These are phyloP conservation scores for Syngnathus scovelli DNA, from an alignment of 2,113 vertebrate genomes.

Conservation along the genomic window DNA sequence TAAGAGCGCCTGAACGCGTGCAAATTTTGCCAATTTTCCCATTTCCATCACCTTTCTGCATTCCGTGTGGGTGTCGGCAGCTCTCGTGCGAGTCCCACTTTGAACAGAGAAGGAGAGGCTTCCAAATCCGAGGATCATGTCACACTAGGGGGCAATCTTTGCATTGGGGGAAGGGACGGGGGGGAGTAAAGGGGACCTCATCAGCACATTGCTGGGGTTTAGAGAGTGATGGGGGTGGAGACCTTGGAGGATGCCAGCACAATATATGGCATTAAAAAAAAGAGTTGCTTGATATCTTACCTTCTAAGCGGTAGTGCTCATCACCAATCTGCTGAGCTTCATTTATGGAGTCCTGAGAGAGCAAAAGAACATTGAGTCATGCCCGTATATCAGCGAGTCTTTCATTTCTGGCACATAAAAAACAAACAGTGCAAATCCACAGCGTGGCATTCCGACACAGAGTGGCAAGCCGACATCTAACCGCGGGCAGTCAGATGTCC, in stretches of 20 bases:
- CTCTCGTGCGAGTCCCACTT: slow-evolving; percentile 39
- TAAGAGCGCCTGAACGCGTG: too few species aligned
- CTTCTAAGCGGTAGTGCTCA: slow-evolving; percentile 91
- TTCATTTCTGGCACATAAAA: slow-evolving; percentile 38
- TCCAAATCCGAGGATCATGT: slow-evolving; percentile 74
- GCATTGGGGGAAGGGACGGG: slow-evolving; percentile 23
- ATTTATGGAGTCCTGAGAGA: slow-evolving; percentile 76
- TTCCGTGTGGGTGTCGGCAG: slow-evolving; percentile 26
- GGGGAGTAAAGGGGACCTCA: slow-evolving; percentile 35
- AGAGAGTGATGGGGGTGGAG: slow-evolving; percentile 23
- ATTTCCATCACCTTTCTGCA: slow-evolving; percentile 8
- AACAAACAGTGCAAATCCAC: slow-evolving; percentile 51
- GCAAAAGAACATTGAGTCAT: slow-evolving; percentile 4
- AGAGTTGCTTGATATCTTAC: slow-evolving; percentile 62
- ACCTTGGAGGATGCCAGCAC: slow-evolving; percentile 8
- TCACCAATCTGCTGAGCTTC: slow-evolving; percentile 79
- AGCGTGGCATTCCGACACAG: slow-evolving; percentile 23
- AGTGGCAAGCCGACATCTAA: slow-evolving; percentile 29
- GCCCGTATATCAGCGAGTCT: slow-evolving; percentile 12
- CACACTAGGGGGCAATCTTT: slow-evolving; percentile 43
- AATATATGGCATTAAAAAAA: slow-evolving; percentile 2
- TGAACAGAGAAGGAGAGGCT: slow-evolving; percentile 46
- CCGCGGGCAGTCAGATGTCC: slow-evolving; percentile 43
- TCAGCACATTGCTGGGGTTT: slow-evolving; percentile 43
- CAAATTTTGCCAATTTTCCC: background rate